These are phyloP conservation scores for Amphimallon solstitiale DNA, from an alignment of 2,888 invertebrate species.

Conservation along the genomic window DNA sequence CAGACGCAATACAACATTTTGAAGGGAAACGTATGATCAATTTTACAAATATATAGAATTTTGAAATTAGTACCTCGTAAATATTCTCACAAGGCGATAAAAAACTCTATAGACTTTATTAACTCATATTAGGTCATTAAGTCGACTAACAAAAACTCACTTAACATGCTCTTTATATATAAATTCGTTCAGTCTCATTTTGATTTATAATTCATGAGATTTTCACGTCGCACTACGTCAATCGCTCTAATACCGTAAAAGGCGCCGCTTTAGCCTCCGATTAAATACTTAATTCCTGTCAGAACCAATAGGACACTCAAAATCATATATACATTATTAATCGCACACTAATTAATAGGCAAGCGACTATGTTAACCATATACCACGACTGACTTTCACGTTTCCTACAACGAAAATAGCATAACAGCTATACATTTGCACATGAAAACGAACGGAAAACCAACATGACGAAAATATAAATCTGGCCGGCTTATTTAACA, in stretches of 20 bases:
- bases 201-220: constrained; percentile 13
- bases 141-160: background rate
- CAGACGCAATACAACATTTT: too few species aligned
- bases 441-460: constrained; percentile 3
- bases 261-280: background rate
- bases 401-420: background rate
- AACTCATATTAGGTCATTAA: too few species aligned
- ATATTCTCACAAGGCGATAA: too few species aligned
- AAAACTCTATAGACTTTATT: too few species aligned
- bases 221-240: background rate
- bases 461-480: background rate
- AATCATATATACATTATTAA: constrained; percentile 6
- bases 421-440: background rate
- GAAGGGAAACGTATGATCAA: too few species aligned
- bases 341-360: constrained; percentile 19
- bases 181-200: background rate
- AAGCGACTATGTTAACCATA: background rate
- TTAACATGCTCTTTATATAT: background rate
- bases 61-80: too few species aligned
- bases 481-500: too few species aligned
- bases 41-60: too few species aligned
- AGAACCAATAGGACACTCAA: constrained; percentile 1
- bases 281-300: constrained; percentile 19
- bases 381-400: background rate
- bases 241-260: constrained; percentile 14